Evolutionary conservation across 2,113 vertebrate genomes (phyloP).

Genomic region (Laticauda laticaudata): DNA sequence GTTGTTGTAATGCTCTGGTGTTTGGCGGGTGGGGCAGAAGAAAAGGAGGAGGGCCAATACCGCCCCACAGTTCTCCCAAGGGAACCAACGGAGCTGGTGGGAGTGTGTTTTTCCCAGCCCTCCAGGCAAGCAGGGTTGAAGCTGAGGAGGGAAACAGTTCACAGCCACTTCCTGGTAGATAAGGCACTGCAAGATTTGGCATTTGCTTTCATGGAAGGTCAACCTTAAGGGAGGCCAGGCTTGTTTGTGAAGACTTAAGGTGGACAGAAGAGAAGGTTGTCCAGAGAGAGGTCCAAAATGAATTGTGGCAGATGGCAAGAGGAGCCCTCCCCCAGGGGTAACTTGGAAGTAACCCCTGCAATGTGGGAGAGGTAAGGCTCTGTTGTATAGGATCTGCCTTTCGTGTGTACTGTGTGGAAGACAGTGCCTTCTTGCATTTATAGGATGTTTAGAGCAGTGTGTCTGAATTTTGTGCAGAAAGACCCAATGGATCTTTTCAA

Average conservation of each 20-base stretch:
- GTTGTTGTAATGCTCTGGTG: constrained; percentile 13
- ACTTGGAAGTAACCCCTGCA: neutral
- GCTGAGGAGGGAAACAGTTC: neutral
- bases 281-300: neutral
- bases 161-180: neutral
- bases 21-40: neutral
- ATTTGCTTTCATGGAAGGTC: neutral
- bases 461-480: neutral
- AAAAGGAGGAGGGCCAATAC: neutral
- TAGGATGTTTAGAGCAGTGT: neutral
- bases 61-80: neutral
- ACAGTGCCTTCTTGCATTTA: neutral
- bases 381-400: neutral
- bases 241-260: constrained; percentile 13
- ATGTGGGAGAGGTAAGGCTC: neutral
- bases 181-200: neutral
- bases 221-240: constrained; percentile 13
- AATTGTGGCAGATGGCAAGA: neutral
- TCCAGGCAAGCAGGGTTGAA: neutral
- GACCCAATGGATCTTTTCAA: neutral
- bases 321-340: neutral
- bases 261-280: neutral
- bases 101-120: neutral
- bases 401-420: neutral
- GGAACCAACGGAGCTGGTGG: neutral